Base-by-base conservation (phyloP, 2,888 invertebrate genomes). In the Syrista parreyssii region DNA sequence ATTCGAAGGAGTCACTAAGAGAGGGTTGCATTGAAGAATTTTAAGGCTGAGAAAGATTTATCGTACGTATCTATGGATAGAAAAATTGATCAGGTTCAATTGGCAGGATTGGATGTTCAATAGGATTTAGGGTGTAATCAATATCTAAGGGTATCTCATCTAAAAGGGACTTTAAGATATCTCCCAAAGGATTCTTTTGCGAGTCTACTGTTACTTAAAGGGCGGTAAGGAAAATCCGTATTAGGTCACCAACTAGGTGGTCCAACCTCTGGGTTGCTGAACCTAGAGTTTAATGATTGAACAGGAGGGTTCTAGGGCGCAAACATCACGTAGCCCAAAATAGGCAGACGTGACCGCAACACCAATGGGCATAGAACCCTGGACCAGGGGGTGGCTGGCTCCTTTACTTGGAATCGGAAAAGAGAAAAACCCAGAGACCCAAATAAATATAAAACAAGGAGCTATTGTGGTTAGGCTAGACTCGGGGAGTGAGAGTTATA, bases 281-380 rank as follows among this genome's bases (percentile, higher is more conserved):
- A 78, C 79, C 55, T 68, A 77, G 79, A 84, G 85, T 88, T 89
- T 88, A 89, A 89, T 88, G 88, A 89, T 89, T 84, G 82, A 85
- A 82, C 80, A 84, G 86, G 85, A 85, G 82, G 31, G 34, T 84
- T 84, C 79, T 76, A 55, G 79, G 76, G 55, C 79, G 84, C 88
- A 89, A 90, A 88, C 86, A 90, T 89, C 89, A 90, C 90, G 89
- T 90, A 86, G 84, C 82, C 82, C 84, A 86, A 88, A 90, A 89
- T 87, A 88, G 86, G 86, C 84, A 87, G 81, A 89, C 90, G 90
- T 90, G 90, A 89, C 88, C 86, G 85, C 86, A 87, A 86, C 86
- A 83, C 85, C 83, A 86, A 88, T 85, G 55, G 55, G 23, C 55
- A 55, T 23, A 2, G 40, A 6, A 23, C 23, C 55, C 23, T 55